Percentiles rank a stretch among this genome's conserved stretches.
Conservation (phyloP, 2,888 invertebrate species). For the Iselma pallidipennis region DNA sequence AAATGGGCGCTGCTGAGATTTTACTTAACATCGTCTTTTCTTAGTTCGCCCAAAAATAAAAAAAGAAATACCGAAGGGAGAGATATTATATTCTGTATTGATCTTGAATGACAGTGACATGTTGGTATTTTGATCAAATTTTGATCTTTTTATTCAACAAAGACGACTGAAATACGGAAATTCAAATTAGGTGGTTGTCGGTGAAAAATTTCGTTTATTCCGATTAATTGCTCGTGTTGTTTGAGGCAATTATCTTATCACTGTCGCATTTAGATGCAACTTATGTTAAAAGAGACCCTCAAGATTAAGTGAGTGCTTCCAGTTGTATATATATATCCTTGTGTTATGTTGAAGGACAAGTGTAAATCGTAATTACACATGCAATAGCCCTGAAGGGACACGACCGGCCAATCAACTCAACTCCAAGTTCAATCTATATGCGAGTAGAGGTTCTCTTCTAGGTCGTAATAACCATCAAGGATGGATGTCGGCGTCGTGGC, state of each 20-base stretch:
- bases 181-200: neutral
- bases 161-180: neutral
- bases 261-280: neutral
- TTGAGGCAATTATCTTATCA: neutral
- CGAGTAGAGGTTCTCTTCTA: conserved; percentile 35
- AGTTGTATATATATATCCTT: neutral
- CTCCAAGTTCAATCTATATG: conserved; percentile 44
- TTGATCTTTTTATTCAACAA: neutral
- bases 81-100: neutral
- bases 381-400: conserved; percentile 32
- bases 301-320: neutral
- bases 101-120: no score
- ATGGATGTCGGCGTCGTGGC: conserved; percentile 31
- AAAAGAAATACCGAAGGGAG: neutral
- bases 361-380: conserved; percentile 12
- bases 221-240: neutral
- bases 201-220: neutral
- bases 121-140: no score
- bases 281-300: neutral
- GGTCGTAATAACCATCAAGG: conserved; percentile 43
- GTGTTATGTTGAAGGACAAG: neutral
- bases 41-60: no score
- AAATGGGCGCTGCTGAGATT: neutral
- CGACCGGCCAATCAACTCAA: conserved; percentile 35
- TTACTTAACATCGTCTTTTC: no score